A percentile compares a stretch with the other conserved stretches of the same genome.
Evolutionary conservation across 2,113 vertebrate genomes (phyloP).

Genomic region (Callipepla squamata): DNA sequence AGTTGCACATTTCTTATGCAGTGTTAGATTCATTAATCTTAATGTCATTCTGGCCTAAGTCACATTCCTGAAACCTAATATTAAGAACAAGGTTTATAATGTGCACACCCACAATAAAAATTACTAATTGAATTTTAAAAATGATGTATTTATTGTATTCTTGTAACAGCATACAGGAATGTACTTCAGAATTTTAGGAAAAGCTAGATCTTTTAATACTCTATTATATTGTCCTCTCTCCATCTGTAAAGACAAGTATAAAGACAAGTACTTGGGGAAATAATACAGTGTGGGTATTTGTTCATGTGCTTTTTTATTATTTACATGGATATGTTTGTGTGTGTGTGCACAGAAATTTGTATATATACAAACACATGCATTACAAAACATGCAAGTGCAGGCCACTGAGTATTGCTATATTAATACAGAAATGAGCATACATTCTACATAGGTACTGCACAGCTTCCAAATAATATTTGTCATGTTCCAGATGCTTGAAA

Average conservation of each 20-base stretch:
- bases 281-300: accelerated
- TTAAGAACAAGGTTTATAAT: background rate
- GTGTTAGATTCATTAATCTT: background rate
- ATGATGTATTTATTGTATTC: background rate
- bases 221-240: background rate
- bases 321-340: accelerated
- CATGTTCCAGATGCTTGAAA: conserved; percentile 80
- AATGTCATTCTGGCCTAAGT: background rate
- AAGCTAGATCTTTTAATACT: background rate
- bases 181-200: background rate
- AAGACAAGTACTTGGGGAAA: background rate
- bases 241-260: background rate
- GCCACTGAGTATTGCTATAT: background rate
- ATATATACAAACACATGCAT: background rate
- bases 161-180: too few relatives aligned
- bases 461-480: conserved; percentile 74
- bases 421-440: background rate
- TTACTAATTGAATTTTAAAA: background rate
- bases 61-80: background rate
- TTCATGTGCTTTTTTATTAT: background rate
- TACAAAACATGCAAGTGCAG: background rate
- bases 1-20: background rate
- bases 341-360: background rate
- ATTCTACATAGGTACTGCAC: background rate
- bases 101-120: background rate